A percentile compares a stretch with the other conserved stretches of the same genome.
phyloP scores from a whole-genome alignment of 1,140 invertebrate genomes.

The Drosophila sproati region DNA sequence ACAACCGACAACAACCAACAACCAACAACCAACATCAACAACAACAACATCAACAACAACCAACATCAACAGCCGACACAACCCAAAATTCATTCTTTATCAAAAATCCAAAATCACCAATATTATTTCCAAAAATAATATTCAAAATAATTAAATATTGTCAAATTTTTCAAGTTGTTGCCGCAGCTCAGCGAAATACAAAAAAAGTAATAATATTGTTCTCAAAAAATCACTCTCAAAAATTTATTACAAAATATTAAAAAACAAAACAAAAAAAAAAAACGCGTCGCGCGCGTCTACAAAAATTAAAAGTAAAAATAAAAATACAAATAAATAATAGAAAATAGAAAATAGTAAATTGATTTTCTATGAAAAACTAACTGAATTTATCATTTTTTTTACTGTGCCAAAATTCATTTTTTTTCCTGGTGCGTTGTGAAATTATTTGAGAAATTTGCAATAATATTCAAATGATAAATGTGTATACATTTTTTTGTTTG shows the following conservation, averaged over 20 bases:
- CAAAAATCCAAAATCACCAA: slow-evolving; percentile 29
- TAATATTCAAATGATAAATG: not conserved
- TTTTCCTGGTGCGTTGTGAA: slow-evolving; percentile 39
- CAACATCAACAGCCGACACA: slow-evolving; percentile 10
- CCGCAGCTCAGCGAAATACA: slow-evolving; percentile 22
- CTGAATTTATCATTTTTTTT: slow-evolving; percentile 29
- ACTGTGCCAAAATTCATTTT: slow-evolving; percentile 10
- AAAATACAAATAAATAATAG: no score
- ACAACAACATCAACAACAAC: slow-evolving; percentile 24
- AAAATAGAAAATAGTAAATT: slow-evolving; percentile 7
- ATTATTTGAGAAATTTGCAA: not conserved
- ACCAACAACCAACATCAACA: slow-evolving; percentile 33
- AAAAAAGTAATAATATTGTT: slow-evolving; percentile 10
- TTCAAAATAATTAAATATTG: not conserved
- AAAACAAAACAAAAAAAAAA: not conserved
- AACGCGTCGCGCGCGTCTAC: slow-evolving; percentile 48
- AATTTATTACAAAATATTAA: not conserved
- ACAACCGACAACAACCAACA: slow-evolving; percentile 39
- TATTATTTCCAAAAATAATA: not conserved
- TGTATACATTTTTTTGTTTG: not conserved
- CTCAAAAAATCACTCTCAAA: not conserved
- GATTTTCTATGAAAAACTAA: slow-evolving; percentile 17
- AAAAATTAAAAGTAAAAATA: not conserved
- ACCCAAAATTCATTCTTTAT: not conserved
- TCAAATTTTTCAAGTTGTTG: slow-evolving; percentile 24